Base-by-base conservation (phyloP, 1,140 invertebrate species). In the Ostrea denselamellosa region DNA sequence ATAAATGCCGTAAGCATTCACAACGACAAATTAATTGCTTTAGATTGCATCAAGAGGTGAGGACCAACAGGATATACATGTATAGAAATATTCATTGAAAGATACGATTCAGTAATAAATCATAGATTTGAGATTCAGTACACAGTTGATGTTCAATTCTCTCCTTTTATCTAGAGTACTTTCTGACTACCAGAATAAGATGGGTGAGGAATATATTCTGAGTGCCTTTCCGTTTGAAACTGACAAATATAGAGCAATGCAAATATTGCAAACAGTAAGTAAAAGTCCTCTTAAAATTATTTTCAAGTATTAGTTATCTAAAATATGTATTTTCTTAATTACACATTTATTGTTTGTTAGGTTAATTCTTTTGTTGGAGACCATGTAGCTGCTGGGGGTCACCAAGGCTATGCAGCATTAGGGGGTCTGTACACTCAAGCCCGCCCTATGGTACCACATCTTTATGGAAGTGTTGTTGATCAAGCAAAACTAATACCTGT, bases 31-130 rank as follows among this genome's bases (percentile, higher is more conserved):
- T 89, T 94, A 2, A 91, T 92, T 68, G 93, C 91, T 51, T 90
- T 95, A 54, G 92, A 94, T 51, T 92, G 91, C 87, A 86, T 94
- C 10, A 95, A 95, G 92, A 93, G 94, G 94, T 95, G 88, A 85
- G 65, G 28, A 22, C 8, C 68, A 14, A 77, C 68, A 28, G 14
- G 4, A 8, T 25, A 28, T 10, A 77, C 25, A 44, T 28, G 9
- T 77, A 28, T 77, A 14, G 14, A 77, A 44, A 71, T 25, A 77
- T 4, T 5, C 9, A 28, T 8, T 4, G 28, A 77, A 44, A 28
- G 22, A 77, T 12, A 22, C 28, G 14, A 2, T 62, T 5, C 58
- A 62, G 7, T 14, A 44, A 44, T 44, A 44, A 44, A 44, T 44
- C 34, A 2, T 44, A 44, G 34, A 44, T 19, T 62, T 62, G 7